Conservation (phyloP, 2,113 vertebrate genomes). For the Myotis yumanensis region DNA sequence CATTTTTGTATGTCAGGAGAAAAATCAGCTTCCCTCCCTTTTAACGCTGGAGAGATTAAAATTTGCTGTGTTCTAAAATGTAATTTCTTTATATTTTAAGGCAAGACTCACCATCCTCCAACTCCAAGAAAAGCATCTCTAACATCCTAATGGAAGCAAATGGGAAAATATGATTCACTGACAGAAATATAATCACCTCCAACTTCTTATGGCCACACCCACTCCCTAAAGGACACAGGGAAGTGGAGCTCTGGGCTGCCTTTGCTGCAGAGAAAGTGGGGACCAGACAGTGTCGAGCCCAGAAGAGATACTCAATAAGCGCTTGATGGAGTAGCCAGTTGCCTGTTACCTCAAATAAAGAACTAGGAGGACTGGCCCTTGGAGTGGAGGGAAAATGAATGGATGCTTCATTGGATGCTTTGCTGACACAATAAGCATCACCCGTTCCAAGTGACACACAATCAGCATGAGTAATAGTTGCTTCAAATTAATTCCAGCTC, state of each 20-base stretch:
- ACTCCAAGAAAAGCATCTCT: neutral
- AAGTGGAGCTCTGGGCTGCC: neutral
- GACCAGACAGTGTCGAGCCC: neutral
- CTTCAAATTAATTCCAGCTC: slow-evolving; percentile 61
- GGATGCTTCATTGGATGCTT: neutral
- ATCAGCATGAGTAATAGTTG: slow-evolving; percentile 35
- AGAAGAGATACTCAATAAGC: too few relatives aligned
- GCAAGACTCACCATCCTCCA: neutral
- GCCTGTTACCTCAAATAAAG: neutral
- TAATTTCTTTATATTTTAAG: neutral
- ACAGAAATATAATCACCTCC: neutral
- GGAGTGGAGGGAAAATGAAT: neutral
- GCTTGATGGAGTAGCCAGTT: neutral
- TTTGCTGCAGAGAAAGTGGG: neutral
- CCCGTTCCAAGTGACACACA: slow-evolving; percentile 22
- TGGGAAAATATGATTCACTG: neutral
- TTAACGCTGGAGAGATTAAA: slow-evolving; percentile 15
- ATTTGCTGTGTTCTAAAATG: neutral
- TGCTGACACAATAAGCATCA: neutral
- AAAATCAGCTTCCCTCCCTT: slow-evolving; percentile 9
- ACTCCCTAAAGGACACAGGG: neutral
- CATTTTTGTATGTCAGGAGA: neutral
- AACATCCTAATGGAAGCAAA: neutral
- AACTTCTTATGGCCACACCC: neutral
- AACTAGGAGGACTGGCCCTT: neutral